These are phyloP conservation scores for Chondrilla cf. caribensis DNA, from an alignment of 37 sponge, comb jelly and placozoan genomes.

Conservation along the genomic window DNA sequence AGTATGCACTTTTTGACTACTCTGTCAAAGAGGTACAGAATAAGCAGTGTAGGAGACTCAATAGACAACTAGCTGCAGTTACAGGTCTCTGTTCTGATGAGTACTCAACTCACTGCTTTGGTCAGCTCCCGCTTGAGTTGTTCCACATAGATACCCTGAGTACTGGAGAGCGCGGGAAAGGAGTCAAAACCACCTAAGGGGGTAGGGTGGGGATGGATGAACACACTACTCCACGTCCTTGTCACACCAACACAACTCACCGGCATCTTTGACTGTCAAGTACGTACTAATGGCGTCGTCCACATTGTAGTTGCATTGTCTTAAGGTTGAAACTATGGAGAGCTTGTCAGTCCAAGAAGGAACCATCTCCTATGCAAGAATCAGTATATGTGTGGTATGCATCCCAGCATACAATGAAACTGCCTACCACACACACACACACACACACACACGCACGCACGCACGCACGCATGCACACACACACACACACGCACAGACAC, in stretches of 20 bases:
- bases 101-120: neutral
- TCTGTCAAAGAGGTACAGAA: too few species aligned
- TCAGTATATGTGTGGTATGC: neutral
- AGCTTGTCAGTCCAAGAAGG: conserved; percentile 71
- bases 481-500: neutral
- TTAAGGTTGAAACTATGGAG: conserved; percentile 58
- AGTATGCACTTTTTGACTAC: too few species aligned
- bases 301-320: conserved; percentile 62
- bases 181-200: neutral
- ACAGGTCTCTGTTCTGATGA: too few species aligned
- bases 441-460: too few species aligned
- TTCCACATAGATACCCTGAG: conserved; percentile 14
- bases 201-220: neutral
- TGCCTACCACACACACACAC: neutral
- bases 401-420: neutral
- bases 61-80: too few species aligned
- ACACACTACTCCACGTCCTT: too few species aligned
- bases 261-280: conserved; percentile 59
- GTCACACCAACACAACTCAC: too few species aligned
- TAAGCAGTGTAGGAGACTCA: too few species aligned
- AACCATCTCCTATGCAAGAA: conserved; percentile 36
- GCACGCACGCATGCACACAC: too few species aligned
- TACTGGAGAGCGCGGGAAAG: neutral
- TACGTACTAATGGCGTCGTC: conserved; percentile 62
- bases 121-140: conserved; percentile 9